Evolutionary conservation across 2,888 invertebrate genomes (phyloP).

Genomic region (Imbricaverruca yamaguchii): DNA sequence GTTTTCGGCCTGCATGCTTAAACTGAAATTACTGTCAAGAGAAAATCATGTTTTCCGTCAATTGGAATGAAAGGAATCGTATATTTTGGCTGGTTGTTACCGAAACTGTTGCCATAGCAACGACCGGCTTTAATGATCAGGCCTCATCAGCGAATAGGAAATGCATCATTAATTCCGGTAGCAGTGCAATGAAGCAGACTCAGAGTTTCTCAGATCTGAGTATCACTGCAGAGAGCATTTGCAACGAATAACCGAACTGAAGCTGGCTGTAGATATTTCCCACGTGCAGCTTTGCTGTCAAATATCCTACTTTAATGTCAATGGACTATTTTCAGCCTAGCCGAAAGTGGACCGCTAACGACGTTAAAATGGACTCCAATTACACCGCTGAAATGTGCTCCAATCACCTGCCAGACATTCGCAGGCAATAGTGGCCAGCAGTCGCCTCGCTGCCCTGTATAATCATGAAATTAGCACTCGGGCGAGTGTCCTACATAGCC

Average conservation of each 20-base stretch:
- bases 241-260: neutral
- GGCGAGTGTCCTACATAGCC: neutral
- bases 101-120: neutral
- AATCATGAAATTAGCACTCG: constrained; percentile 16
- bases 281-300: neutral
- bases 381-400: neutral
- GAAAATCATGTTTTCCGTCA: constrained; percentile 21
- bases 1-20: neutral
- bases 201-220: neutral
- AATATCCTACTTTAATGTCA: neutral
- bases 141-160: constrained; percentile 12
- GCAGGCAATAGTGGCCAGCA: neutral
- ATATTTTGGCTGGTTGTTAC: neutral
- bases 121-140: constrained; percentile 7
- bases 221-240: neutral
- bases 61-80: constrained; percentile 17
- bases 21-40: constrained; percentile 20
- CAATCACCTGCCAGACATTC: neutral
- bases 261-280: too few relatives aligned
- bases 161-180: constrained; percentile 13
- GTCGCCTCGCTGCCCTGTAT: neutral
- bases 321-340: neutral
- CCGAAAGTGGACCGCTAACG: neutral
- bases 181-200: neutral
- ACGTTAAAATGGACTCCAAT: neutral